A percentile compares a stretch with the other conserved stretches of the same genome.
Conservation (phyloP, 2,888 invertebrate species). For the Scelioninae gen. 1 region DNA sequence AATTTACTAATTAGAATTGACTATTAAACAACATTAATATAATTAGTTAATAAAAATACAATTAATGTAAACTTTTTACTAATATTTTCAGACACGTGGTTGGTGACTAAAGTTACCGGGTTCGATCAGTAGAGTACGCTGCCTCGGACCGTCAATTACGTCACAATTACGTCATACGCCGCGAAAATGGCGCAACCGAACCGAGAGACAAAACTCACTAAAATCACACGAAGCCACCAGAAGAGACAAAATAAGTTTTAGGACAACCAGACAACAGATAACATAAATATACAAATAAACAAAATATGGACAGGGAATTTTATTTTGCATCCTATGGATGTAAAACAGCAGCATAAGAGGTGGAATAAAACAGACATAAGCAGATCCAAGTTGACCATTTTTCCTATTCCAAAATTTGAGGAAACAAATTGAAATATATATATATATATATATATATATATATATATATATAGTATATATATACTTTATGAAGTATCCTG, state of each 20-base stretch:
- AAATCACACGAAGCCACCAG: no score
- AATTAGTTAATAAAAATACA: no score
- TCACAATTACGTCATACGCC: conserved; percentile 12
- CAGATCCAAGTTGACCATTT: conserved; percentile 31
- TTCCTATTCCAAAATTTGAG: conserved; percentile 20
- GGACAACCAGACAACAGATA: no score
- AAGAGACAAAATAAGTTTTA: no score
- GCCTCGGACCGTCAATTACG: conserved; percentile 20
- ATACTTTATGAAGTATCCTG: no score
- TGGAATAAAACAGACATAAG: conserved; percentile 16
- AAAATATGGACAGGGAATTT: conserved; percentile 5
- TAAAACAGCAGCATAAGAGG: conserved; percentile 26
- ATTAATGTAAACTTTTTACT: no score
- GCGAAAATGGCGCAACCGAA: no score
- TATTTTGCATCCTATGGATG: conserved; percentile 67
- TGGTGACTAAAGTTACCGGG: conserved; percentile 81
- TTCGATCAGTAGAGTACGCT: conserved; percentile 76
- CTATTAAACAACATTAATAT: no score
- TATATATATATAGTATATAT: conserved; percentile 6
- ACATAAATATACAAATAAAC: not conserved
- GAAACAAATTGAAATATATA: not conserved
- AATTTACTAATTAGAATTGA: no score
- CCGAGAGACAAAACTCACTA: conserved; percentile 1
- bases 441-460: not conserved
- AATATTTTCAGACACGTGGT: conserved; percentile 79